A percentile compares a stretch with the other conserved stretches of the same genome.
phyloP scores from a whole-genome alignment of 2,888 invertebrate genomes.

The Macrostomum cliftonense region DNA sequence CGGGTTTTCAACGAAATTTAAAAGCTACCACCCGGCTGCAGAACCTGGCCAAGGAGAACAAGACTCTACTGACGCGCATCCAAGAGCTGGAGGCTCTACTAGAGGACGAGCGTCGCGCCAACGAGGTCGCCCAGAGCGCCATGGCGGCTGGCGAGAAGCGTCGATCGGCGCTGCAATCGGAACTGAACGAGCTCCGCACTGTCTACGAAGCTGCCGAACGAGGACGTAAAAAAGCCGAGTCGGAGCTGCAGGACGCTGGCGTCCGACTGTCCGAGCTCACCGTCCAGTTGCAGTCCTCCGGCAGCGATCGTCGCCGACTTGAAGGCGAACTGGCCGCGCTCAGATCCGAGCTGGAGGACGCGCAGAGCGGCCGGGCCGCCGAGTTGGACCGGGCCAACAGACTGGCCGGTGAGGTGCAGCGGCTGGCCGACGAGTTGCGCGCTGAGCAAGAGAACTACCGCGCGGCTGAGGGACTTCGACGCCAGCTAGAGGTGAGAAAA shows the following conservation, averaged over 20 bases:
- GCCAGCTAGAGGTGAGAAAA: constrained; percentile 23
- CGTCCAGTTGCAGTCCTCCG: constrained; percentile 80
- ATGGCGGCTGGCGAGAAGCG: constrained; percentile 31
- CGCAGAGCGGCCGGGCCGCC: constrained; percentile 52
- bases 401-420: constrained; percentile 25
- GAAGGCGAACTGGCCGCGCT: constrained; percentile 76
- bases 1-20: too few species aligned
- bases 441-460: constrained; percentile 39
- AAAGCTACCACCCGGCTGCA: too few species aligned
- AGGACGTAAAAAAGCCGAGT: constrained; percentile 36
- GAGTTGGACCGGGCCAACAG: constrained; percentile 29
- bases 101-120: constrained; percentile 29
- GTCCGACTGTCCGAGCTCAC: constrained; percentile 81
- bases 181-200: constrained; percentile 64
- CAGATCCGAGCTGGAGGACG: constrained; percentile 89
- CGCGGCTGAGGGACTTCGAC: constrained; percentile 35
- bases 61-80: constrained; percentile 79
- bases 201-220: constrained; percentile 39
- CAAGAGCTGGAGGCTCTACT: constrained; percentile 40
- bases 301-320: constrained; percentile 76
- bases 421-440: constrained; percentile 33
- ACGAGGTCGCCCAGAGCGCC: constrained; percentile 29
- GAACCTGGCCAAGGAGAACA: constrained; percentile 78
- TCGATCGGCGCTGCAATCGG: constrained; percentile 55
- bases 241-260: constrained; percentile 64